A percentile compares a stretch with the other conserved stretches of the same genome.
Conservation (phyloP, 2,797 vertebrate genomes). For the Ctenopoma multispine region DNA sequence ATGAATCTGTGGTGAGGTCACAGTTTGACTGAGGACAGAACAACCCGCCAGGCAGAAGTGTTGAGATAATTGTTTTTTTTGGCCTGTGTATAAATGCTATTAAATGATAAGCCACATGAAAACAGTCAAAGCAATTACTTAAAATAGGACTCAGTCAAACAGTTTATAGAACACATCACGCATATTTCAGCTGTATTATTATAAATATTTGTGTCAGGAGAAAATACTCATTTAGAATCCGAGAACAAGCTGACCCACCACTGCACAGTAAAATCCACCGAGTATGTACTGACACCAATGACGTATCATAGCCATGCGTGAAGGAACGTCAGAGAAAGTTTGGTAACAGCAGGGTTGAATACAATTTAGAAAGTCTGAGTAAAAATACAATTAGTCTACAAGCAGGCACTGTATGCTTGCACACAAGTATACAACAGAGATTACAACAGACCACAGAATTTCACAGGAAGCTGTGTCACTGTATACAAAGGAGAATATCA, state of each 20-base stretch:
- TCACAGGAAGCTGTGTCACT: slow-evolving; percentile 42
- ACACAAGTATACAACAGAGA: slow-evolving; percentile 30
- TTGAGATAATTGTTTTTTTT: slow-evolving; percentile 11
- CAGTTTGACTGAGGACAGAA: background rate
- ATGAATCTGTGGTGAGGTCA: background rate
- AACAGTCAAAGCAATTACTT: slow-evolving; percentile 36
- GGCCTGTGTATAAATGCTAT: slow-evolving; percentile 12
- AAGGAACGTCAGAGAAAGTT: slow-evolving; percentile 21
- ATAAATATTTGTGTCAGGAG: slow-evolving; percentile 24
- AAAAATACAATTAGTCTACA: slow-evolving; percentile 44
- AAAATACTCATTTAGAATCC: slow-evolving; percentile 32
- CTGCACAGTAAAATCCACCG: slow-evolving; percentile 50
- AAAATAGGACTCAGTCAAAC: slow-evolving; percentile 13
- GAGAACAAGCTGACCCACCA: slow-evolving; percentile 36
- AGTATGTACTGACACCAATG: slow-evolving; percentile 37
- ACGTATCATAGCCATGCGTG: slow-evolving; percentile 55
- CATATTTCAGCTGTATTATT: slow-evolving; percentile 23
- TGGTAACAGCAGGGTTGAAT: slow-evolving; percentile 19
- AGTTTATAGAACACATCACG: slow-evolving; percentile 23
- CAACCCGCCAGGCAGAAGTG: background rate
- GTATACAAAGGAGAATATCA: slow-evolving; percentile 39
- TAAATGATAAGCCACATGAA: slow-evolving; percentile 29
- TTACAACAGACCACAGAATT: slow-evolving; percentile 48
- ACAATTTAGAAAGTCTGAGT: slow-evolving; percentile 19
- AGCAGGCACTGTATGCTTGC: slow-evolving; percentile 56